Evolutionary conservation across 2,888 invertebrate genomes (phyloP).

Genomic region (Globia sparganii): DNA sequence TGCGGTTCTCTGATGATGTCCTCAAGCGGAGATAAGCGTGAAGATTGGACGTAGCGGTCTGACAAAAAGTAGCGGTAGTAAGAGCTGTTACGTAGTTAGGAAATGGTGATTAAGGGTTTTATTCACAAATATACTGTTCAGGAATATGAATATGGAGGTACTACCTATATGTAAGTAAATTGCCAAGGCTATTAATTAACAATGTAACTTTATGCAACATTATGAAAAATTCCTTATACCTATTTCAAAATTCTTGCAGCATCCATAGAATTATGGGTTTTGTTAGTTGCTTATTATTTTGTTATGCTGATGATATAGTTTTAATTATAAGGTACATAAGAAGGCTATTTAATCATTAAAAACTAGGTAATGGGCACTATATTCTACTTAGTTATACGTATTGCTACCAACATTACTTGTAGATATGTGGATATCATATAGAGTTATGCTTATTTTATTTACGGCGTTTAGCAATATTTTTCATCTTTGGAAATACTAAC

Average conservation of each 20-base stretch:
- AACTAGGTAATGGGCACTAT: too few relatives aligned
- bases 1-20: conserved; percentile 63
- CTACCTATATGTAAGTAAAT: neutral
- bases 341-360: too few relatives aligned
- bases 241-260: conserved; percentile 1
- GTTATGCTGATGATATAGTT: neutral
- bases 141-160: neutral
- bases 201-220: neutral
- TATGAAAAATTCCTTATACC: neutral
- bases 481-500: conserved; percentile 20
- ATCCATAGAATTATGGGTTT: neutral
- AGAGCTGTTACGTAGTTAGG: conserved; percentile 60
- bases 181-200: neutral
- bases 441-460: conserved; percentile 1
- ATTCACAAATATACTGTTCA: neutral
- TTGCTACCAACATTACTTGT: too few relatives aligned
- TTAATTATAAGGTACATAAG: neutral
- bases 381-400: too few relatives aligned
- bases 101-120: conserved; percentile 47
- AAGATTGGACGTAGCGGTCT: conserved; percentile 56
- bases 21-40: conserved; percentile 59
- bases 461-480: conserved; percentile 7
- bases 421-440: neutral
- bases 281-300: neutral
- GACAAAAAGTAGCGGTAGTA: conserved; percentile 65